Conservation (phyloP, 2,797 vertebrate species). For the Mus minutoides region DNA sequence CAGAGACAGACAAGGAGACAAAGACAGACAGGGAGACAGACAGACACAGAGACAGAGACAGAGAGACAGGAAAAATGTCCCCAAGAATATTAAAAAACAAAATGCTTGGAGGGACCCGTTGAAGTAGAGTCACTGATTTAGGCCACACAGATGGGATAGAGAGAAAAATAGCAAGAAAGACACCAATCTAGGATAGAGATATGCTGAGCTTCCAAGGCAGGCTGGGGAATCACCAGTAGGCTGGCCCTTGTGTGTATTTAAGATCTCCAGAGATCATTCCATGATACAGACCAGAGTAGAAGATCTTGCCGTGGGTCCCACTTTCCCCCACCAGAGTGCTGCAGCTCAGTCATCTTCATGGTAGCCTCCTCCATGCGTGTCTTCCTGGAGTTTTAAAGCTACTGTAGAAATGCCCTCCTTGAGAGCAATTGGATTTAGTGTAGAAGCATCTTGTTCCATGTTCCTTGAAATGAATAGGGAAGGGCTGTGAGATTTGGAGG, state of each 20-base stretch:
- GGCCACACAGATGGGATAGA: background rate
- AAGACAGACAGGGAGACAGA: constrained; percentile 25
- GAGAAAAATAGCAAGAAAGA: background rate
- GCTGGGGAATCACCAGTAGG: background rate
- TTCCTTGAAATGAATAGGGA: constrained; percentile 32
- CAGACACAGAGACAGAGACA: background rate
- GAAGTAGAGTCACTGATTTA: constrained; percentile 1
- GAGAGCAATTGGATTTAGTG: background rate
- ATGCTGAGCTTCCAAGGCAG: background rate
- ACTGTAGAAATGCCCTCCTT: constrained; percentile 36
- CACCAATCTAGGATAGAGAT: background rate
- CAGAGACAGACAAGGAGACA: background rate
- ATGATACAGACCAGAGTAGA: background rate
- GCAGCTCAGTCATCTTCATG: background rate
- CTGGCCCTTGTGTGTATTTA: background rate
- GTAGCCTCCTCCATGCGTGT: background rate
- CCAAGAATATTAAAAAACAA: constrained; percentile 33
- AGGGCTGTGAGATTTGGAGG: constrained; percentile 30
- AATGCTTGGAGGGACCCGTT: background rate
- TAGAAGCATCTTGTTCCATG: constrained; percentile 18
- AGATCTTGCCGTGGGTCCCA: constrained; percentile 16
- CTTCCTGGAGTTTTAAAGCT: constrained; percentile 42
- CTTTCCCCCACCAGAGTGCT: background rate
- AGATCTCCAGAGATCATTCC: constrained; percentile 7
- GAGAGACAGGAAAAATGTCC: background rate